Conservation (phyloP, 2,113 vertebrate species). For the Circaetus cinerascens region DNA sequence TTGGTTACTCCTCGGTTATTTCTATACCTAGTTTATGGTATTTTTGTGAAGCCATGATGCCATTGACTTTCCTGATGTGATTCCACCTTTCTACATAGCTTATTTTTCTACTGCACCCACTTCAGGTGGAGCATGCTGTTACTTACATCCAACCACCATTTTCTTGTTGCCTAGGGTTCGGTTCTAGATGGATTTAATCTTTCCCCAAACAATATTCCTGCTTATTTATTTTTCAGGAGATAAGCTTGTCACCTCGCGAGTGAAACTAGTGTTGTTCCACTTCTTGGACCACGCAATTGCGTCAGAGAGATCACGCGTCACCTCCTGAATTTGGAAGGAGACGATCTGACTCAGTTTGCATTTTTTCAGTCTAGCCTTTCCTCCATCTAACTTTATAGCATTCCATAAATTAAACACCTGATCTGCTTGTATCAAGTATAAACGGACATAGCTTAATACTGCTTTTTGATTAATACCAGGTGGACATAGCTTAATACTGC, state of each 20-base stretch:
- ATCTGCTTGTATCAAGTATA: background rate
- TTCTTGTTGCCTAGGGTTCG: background rate
- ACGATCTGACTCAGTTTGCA: background rate
- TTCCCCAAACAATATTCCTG: background rate
- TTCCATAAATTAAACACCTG: background rate
- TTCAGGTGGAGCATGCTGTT: background rate
- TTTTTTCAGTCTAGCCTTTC: background rate
- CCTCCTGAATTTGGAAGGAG: background rate
- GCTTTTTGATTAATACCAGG: background rate
- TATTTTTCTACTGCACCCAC: background rate
- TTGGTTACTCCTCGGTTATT: background rate
- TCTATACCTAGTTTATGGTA: background rate
- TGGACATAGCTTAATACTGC: background rate
- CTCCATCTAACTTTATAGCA: background rate
- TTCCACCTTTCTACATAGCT: background rate
- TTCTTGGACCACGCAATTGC: background rate
- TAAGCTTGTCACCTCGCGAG: background rate
- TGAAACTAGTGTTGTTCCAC: background rate
- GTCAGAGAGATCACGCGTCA: accelerated
- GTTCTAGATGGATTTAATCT: background rate
- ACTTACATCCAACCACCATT: background rate
- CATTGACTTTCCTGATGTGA: background rate
- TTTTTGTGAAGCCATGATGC: background rate
- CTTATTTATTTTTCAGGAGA: background rate
- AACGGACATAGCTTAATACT: background rate